Percentiles rank a stretch among this genome's conserved stretches.
These are phyloP conservation scores for Ectropis grisescens DNA, from an alignment of 1,140 invertebrate species.

Conservation along the genomic window DNA sequence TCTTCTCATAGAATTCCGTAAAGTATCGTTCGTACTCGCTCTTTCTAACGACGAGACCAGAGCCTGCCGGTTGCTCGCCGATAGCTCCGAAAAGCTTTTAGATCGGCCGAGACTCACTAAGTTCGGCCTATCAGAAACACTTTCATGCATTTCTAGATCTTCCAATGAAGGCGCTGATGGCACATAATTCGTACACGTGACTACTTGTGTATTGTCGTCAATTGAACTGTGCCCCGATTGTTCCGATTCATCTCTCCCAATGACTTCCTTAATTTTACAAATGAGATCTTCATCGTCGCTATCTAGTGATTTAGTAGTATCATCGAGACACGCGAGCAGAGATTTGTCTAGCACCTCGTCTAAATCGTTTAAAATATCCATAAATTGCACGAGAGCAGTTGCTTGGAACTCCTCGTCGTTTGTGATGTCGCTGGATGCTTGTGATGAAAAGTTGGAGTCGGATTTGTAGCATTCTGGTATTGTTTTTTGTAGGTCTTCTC, in stretches of 20 bases:
- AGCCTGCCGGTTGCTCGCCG: conserved; percentile 26
- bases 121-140: conserved; percentile 14
- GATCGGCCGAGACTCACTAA: conserved; percentile 34
- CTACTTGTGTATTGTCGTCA: conserved; percentile 57
- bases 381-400: conserved; percentile 58
- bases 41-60: conserved; percentile 32
- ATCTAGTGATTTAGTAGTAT: conserved; percentile 41
- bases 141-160: conserved; percentile 22
- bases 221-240: conserved; percentile 31
- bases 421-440: conserved; percentile 42
- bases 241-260: conserved; percentile 26
- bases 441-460: conserved; percentile 56
- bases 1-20: conserved; percentile 56
- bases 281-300: conserved; percentile 59
- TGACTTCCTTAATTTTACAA: conserved; percentile 50
- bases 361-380: conserved; percentile 68
- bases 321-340: conserved; percentile 48
- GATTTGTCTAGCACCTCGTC: conserved; percentile 67
- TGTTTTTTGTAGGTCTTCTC: conserved; percentile 52
- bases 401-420: conserved; percentile 62
- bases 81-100: conserved; percentile 51
- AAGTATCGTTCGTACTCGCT: conserved; percentile 34
- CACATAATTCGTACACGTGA: conserved; percentile 23
- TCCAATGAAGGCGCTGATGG: conserved; percentile 23
- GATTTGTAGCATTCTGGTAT: conserved; percentile 57